Evolutionary conservation across 2,888 invertebrate genomes (phyloP), one percentile per base, ranked within the genome.

Genomic region (Holacanthella duospinosa): DNA sequence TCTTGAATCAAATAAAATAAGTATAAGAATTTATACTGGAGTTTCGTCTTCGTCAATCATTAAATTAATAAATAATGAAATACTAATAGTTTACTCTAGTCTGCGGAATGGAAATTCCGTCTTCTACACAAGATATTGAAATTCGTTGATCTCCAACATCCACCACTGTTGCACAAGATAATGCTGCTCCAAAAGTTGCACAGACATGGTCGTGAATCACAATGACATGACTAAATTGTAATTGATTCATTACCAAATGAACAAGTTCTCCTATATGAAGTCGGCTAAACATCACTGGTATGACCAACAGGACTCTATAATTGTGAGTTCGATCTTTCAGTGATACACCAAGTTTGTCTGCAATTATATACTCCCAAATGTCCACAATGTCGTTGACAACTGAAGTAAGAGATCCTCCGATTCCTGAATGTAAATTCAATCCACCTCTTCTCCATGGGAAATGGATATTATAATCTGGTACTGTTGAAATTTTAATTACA

Each of bases 141-240:
- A 92, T 93, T 80, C 95, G 95, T 76, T 94, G 92, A 75, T 94
- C 94, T 0, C 95, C 95, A 60, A 95, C 86, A 76, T 95, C 94
- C 0, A 96, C 89, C 0, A 95, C 93, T 79, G 95, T 95, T 0
- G 93, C 94, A 74, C 87, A 89, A 57, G 86, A 85, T 21, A 89
- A 77, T 16, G 90, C 90, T 24, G 88, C 86, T 2, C 90, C 90
- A 78, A 89, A 90, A 16, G 89, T 88, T 6, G 89, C 87, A 55
- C 89, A 88, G 1, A 90, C 89, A 74, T 89, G 89, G 78, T 90
- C 90, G 84, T 87, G 76, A 43, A 77, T 81, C 2, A 90, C 78
- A 75, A 90, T 87, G 74, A 90, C 92, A 56, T 88, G 85, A 29
- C 87, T 87, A 75, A 94, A 94, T 6, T 91, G 89, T 74, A 96